Conservation (phyloP, 1,140 invertebrate species). For the Manduca sexta region DNA sequence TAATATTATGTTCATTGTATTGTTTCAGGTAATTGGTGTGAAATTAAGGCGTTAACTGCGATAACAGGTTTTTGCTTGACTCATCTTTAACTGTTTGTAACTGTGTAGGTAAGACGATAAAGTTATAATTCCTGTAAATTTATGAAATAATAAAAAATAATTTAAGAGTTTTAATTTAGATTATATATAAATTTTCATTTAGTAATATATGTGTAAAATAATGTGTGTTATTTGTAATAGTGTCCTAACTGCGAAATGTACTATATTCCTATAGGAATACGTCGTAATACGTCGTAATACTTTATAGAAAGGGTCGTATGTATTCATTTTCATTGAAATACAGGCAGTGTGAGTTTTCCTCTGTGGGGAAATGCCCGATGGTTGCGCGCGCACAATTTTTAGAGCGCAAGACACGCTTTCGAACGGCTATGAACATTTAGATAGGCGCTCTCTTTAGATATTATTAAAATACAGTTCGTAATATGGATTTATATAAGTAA, state of each 20-base stretch:
- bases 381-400: slow-evolving; percentile 61
- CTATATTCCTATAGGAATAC: too few species aligned
- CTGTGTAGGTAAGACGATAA: too few species aligned
- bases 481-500: too few species aligned
- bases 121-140: too few species aligned
- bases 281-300: neutral
- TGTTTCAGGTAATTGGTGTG: slow-evolving; percentile 18
- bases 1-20: slow-evolving; percentile 7
- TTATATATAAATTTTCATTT: too few species aligned
- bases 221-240: too few species aligned
- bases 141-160: too few species aligned
- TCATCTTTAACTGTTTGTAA: neutral
- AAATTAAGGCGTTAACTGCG: too few species aligned
- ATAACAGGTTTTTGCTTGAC: neutral
- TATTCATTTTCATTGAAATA: neutral
- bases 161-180: too few species aligned
- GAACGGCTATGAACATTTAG: slow-evolving; percentile 48
- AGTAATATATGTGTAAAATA: too few species aligned
- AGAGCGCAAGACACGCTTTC: slow-evolving; percentile 63
- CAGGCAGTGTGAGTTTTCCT: neutral
- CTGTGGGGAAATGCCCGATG: slow-evolving; percentile 29
- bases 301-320: neutral
- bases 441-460: slow-evolving; percentile 12
- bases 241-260: too few species aligned
- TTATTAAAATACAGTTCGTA: too few species aligned